phyloP scores from a whole-genome alignment of 2,113 vertebrate species.

The Oncorhynchus gorbuscha region DNA sequence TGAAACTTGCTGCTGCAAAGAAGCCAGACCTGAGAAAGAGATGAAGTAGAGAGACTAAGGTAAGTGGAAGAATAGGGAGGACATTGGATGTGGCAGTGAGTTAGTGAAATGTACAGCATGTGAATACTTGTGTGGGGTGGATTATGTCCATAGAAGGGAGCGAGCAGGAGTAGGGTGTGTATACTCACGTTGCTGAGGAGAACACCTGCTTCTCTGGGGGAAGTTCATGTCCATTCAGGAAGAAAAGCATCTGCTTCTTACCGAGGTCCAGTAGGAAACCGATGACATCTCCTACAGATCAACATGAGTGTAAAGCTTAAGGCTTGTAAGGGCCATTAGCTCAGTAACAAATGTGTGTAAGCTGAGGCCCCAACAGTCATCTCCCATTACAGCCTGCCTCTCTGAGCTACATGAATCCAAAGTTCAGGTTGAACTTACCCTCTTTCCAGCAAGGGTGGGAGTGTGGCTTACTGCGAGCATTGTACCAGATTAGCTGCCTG shows the following conservation, averaged over 20 bases:
- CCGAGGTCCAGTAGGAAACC: conserved; percentile 96
- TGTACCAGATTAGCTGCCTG: conserved; percentile 99
- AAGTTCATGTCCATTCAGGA: conserved; percentile 94
- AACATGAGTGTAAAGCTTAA: conserved; percentile 25
- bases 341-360: background rate
- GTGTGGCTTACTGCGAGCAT: conserved; percentile 97
- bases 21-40: conserved; percentile 87
- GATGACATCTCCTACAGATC: conserved; percentile 87
- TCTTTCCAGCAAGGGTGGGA: conserved; percentile 98
- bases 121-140: background rate
- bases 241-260: conserved; percentile 99
- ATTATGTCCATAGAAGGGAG: background rate
- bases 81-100: background rate
- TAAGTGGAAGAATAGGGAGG: background rate
- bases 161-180: background rate
- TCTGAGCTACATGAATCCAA: background rate
- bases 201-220: conserved; percentile 98
- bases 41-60: background rate
- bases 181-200: conserved; percentile 92
- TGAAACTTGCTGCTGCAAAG: conserved; percentile 98
- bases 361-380: background rate
- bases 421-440: conserved; percentile 71
- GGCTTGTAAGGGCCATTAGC: background rate
- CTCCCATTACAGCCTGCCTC: too few relatives aligned
- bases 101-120: background rate